Evolutionary conservation across 2,888 invertebrate genomes (phyloP), one percentile per base, ranked within the genome.

Genomic region (Coremacera marginata): DNA sequence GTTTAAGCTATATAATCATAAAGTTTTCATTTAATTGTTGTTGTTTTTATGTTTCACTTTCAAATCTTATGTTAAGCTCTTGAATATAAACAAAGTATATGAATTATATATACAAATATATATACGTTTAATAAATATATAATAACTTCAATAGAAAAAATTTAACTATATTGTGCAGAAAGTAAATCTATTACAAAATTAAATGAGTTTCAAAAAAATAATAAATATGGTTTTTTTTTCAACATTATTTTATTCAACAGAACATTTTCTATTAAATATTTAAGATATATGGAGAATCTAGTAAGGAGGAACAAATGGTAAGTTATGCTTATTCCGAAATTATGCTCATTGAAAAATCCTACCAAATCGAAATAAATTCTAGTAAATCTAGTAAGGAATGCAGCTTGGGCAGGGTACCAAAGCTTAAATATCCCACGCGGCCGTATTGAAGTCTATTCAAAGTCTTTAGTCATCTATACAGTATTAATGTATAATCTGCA

Each of bases 151-250:
- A 27, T 16, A 68, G 63, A 76, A 73, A 71, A 76, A 76, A 76
- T 73, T 76, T 34, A 63, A 77, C 25, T 70, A 27, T 68, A 70
- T 37, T 51, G 78, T 80, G 77, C 75, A 78, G 77, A 79, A 77
- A 78, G 37, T 9, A 65, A 34, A 65, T 65, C 25, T 65, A 65
- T 65, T 65, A 65, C 63, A 65, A 65, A 65, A 65, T 65, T 65
- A 65, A 65, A 78, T 76, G 78, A 65, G 19, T 74, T 60, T 62
- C 44, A 63, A 57, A 73, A 49, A 31, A 70, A 70, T 14, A 49
- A 9, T 73, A 73, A 73, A 71, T 0, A 70, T 2, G 51, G 11
- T 25, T 5, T 34, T 67, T 14, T 52, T 52, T 7, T 19, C 7
- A 37, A 22, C 0, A 9, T 57, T 22, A 22, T 57, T 57, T 57